Conservation (phyloP, 2,113 vertebrate species). For the Emydura subglobosa region DNA sequence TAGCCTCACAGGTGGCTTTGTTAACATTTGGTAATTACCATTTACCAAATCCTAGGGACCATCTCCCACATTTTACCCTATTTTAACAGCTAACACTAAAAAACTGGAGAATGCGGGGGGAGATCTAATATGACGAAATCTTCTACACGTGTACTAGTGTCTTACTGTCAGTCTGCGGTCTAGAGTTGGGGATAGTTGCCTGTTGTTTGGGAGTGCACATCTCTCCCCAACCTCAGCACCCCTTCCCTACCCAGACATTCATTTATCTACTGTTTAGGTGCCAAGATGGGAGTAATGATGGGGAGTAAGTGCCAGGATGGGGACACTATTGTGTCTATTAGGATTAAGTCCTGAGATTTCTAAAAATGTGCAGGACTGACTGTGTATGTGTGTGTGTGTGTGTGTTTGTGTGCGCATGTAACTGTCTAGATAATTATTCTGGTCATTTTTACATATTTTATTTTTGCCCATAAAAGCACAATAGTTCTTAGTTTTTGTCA, state of each 20-base stretch:
- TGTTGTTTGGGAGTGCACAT: not conserved
- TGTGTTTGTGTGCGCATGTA: too few species aligned
- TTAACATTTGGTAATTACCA: constrained; percentile 43
- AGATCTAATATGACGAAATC: not conserved
- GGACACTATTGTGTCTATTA: not conserved
- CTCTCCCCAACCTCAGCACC: not conserved
- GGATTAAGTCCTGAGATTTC: not conserved
- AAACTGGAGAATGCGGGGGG: not conserved
- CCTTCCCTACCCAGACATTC: not conserved
- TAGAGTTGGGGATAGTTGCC: not conserved
- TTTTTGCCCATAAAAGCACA: not conserved
- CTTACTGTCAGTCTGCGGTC: not conserved
- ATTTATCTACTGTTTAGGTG: not conserved
- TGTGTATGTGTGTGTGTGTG: not conserved
- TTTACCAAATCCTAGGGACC: constrained; percentile 38
- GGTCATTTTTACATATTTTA: not conserved
- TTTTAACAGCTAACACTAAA: constrained; percentile 14
- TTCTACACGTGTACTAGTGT: not conserved
- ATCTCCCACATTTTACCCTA: not conserved
- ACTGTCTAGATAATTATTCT: not conserved
- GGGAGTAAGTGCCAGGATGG: not conserved
- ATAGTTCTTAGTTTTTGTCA: not conserved
- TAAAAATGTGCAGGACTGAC: not conserved
- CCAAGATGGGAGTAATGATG: not conserved
- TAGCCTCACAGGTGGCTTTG: constrained; percentile 26